Base-by-base conservation (phyloP, 1,140 invertebrate species). In the Alviniconcha marisindica region DNA sequence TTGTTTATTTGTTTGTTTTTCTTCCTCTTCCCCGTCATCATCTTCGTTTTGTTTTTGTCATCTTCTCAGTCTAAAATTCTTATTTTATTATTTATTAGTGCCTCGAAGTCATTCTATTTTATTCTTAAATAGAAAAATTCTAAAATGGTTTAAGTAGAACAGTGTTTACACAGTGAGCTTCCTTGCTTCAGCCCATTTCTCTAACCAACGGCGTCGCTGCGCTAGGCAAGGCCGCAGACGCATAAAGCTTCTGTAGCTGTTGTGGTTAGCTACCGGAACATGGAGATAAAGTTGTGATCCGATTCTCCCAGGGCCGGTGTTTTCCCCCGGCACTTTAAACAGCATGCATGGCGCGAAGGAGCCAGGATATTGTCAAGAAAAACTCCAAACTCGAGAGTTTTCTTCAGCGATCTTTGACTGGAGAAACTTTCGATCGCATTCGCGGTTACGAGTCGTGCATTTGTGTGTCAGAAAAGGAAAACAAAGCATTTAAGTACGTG, bases 371-470 rank as follows among this genome's bases (percentile, higher is more conserved):
- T 38, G 36, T 60, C 7, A 92, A 90, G 83, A 90, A 90, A 78
- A 92, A 91, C 87, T 89, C 86, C 82, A 92, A 92, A 85, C 88
- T 92, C 54, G 91, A 92, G 81, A 89, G 91, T 87, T 92, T 91
- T 87, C 86, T 93, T 14, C 92, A 91, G 76, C 83, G 88, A 76
- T 83, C 87, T 38, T 54, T 93, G 28, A 86, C 90, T 33, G 90
- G 90, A 31, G 90, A 92, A 63, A 87, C 88, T 14, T 92, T 89
- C 83, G 91, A 93, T 73, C 83, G 92, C 77, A 90, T 93, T 51
- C 89, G 92, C n/a, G 91, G 89, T 15, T 92, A 93, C 77, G 92
- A 93, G 82, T 89, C 92, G 21, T 93, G 91, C 81, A 90, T 93
- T 82, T 89, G 92, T 74, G 88, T 91, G 18, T 91, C 91, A n/a